Base-by-base conservation (phyloP, 2,797 vertebrate species). In the Myotis vivesi region DNA sequence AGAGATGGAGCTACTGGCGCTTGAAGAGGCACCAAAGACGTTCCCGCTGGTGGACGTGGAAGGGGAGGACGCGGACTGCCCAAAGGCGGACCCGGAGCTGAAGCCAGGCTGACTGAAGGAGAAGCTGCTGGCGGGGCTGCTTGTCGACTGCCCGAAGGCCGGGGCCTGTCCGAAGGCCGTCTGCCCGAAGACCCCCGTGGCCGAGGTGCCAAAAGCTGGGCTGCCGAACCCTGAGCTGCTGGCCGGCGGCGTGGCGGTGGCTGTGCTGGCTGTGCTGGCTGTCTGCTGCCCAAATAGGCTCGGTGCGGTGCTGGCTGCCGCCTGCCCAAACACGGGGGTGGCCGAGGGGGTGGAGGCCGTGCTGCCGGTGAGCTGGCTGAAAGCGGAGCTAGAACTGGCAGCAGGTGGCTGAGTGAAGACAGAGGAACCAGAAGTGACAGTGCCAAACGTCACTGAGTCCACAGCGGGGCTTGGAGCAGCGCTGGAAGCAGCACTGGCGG, bases 121-220 rank as follows among this genome's bases (percentile, higher is more conserved):
- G 71, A 99, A 99, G 75, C 95, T 55, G 44, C 97, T 30, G 0
- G 98, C 93, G 0, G 98, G 97, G 25, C 97, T 98, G 87, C 97
- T 97, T 0, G 97, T 68, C 0, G 99, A 73, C 77, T 98, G 98
- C 76, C 98, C 98, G 0, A 99, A 98, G 91, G 98, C 98, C 0
- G 96, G 97, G 0, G 98, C 71, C 95, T 98, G 98, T 0, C 99
- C 99, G 51, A 99, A 99, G 0, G 98, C 38, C 0, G 99, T 98
- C 96, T 99, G 99, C 22, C 99, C 99, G 20, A 99, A 99, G 57
- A 98, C 98, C 1, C 98, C 97, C 0, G 99, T 96, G 2, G 98
- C 92, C 5, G 99, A 97, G 5, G 97, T 82, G 28, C 98, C 98
- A 0, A 98, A 98, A 2, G 97, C 97, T 0, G 98, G 94, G 6